A percentile compares a stretch with the other conserved stretches of the same genome.
Conservation (phyloP, 2,797 vertebrate genomes). For the Poeciliopsis paucimaculata region DNA sequence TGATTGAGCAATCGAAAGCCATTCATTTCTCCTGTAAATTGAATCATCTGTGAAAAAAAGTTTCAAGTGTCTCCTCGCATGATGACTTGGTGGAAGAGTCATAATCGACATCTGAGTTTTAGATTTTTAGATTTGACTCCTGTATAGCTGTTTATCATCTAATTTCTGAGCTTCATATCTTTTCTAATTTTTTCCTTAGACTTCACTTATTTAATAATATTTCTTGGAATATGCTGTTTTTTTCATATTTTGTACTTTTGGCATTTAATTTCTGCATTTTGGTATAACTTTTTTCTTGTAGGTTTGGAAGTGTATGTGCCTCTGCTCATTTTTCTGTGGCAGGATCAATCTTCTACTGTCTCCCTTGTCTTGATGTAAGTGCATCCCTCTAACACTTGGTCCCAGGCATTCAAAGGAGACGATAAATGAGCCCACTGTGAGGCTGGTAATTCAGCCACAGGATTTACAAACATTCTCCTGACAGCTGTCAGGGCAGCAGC, state of each 20-base stretch:
- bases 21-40: not conserved
- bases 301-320: not conserved
- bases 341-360: not conserved
- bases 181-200: not conserved
- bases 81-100: too few species aligned
- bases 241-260: not conserved
- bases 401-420: not conserved
- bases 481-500: slow-evolving; percentile 13
- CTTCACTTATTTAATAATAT: not conserved
- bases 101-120: not conserved
- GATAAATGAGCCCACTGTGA: slow-evolving; percentile 2
- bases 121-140: not conserved
- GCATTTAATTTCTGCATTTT: not conserved
- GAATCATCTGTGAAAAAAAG: not conserved
- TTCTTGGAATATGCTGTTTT: not conserved
- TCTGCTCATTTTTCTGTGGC: not conserved
- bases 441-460: slow-evolving; percentile 15
- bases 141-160: not conserved
- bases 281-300: not conserved
- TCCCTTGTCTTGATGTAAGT: not conserved
- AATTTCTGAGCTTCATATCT: not conserved
- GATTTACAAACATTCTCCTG: slow-evolving; percentile 19
- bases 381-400: not conserved
- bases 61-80: not conserved
- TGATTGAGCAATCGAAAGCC: not conserved